phyloP scores from a whole-genome alignment of 2,888 invertebrate species.

The Orchesellides sinensis region DNA sequence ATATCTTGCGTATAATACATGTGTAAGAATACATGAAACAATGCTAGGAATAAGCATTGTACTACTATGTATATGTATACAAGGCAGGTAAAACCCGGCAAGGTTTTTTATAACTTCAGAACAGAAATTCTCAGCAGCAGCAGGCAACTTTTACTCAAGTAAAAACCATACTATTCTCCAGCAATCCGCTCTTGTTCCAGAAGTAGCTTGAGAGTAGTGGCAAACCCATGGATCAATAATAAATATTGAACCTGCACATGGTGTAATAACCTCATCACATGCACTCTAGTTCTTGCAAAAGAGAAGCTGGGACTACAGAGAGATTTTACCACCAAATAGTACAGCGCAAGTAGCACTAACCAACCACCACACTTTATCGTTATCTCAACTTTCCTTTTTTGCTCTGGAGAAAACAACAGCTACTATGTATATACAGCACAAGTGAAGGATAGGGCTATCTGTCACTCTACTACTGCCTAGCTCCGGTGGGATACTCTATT shows the following conservation, averaged over 20 bases:
- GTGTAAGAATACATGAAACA: neutral
- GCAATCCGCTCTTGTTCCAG: neutral
- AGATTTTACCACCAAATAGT: neutral
- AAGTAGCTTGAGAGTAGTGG: constrained; percentile 17
- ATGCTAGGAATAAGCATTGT: neutral
- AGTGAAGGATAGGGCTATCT: too few species aligned
- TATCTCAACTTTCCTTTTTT: neutral
- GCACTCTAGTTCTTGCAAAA: constrained; percentile 17
- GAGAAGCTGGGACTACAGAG: neutral
- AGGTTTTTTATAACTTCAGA: neutral
- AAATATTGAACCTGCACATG: constrained; percentile 62
- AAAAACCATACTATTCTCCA: neutral
- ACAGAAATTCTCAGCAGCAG: too few species aligned
- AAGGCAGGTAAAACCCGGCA: constrained; percentile 16
- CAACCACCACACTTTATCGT: neutral
- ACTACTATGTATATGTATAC: too few species aligned
- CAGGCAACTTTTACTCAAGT: neutral
- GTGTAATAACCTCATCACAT: constrained; percentile 49
- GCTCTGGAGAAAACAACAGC: too few species aligned
- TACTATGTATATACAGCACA: too few species aligned
- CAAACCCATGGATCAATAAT: constrained; percentile 61
- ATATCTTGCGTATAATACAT: neutral
- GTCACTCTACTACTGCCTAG: too few species aligned
- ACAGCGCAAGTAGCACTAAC: neutral
- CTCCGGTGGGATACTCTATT: too few species aligned